Evolutionary conservation across 2,888 invertebrate genomes (phyloP).

Genomic region (Parasteatoda lunata): DNA sequence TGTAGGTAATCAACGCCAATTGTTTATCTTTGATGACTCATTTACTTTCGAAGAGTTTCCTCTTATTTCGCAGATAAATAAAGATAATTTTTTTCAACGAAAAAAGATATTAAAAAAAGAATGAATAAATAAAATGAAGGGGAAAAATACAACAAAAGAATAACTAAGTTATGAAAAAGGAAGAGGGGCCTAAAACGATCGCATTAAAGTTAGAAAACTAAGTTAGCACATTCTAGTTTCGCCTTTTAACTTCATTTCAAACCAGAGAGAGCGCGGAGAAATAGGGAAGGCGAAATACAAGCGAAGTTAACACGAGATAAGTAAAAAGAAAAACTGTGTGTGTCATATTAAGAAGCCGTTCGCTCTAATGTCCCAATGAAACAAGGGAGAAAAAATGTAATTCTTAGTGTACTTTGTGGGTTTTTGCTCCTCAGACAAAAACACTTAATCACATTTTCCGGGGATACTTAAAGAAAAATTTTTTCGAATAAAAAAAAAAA

Average conservation of each 20-base stretch:
- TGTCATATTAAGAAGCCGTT: constrained; percentile 48
- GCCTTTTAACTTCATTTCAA: constrained; percentile 54
- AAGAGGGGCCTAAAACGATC: constrained; percentile 5
- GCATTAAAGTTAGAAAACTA: constrained; percentile 61
- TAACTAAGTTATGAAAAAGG: too few relatives aligned
- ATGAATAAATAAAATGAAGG: too few relatives aligned
- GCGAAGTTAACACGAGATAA: constrained; percentile 12
- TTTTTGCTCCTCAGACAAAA: constrained; percentile 51
- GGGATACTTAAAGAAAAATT: constrained; percentile 52
- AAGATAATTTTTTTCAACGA: too few relatives aligned
- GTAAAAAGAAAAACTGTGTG: constrained; percentile 15
- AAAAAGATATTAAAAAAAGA: too few relatives aligned
- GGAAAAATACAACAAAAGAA: too few relatives aligned
- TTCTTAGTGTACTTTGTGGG: constrained; percentile 64
- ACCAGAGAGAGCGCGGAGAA: constrained; percentile 10
- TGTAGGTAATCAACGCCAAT: too few relatives aligned
- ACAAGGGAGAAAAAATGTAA: constrained; percentile 31
- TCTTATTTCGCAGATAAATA: too few relatives aligned
- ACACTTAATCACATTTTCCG: constrained; percentile 67
- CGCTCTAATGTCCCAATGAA: constrained; percentile 13
- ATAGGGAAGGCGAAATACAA: too few relatives aligned
- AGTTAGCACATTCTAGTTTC: constrained; percentile 41
- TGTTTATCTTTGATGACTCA: too few relatives aligned
- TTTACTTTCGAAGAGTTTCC: too few relatives aligned
- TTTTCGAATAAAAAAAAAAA: too few relatives aligned